A percentile compares a stretch with the other conserved stretches of the same genome.
phyloP scores from a whole-genome alignment of 2,797 vertebrate genomes.

The Gadopsis marmoratus region DNA sequence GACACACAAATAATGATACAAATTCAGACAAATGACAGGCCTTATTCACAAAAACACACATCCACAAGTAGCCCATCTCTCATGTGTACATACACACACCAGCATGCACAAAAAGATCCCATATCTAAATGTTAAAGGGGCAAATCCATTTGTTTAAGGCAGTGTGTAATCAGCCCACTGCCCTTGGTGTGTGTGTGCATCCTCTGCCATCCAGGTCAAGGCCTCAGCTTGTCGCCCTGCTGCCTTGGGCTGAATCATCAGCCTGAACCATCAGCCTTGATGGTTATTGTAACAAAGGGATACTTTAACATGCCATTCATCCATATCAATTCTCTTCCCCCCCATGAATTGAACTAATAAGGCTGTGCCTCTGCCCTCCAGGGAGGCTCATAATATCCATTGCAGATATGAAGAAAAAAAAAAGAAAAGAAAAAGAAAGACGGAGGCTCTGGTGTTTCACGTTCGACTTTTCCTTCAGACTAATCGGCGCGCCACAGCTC shows the following conservation, averaged over 20 bases:
- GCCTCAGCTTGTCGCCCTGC: constrained; percentile 75
- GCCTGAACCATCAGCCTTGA: constrained; percentile 80
- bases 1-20: constrained; percentile 16
- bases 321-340: constrained; percentile 80
- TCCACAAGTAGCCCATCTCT: constrained; percentile 35
- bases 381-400: constrained; percentile 85
- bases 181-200: constrained; percentile 71
- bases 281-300: constrained; percentile 85
- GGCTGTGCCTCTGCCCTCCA: constrained; percentile 82
- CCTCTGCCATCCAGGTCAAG: constrained; percentile 75
- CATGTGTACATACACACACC: constrained; percentile 18
- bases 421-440: constrained; percentile 70
- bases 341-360: constrained; percentile 86
- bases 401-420: constrained; percentile 77
- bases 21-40: constrained; percentile 44
- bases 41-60: constrained; percentile 46
- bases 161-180: constrained; percentile 77
- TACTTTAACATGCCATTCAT: constrained; percentile 81
- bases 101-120: constrained; percentile 36
- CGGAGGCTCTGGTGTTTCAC: constrained; percentile 80
- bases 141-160: constrained; percentile 80
- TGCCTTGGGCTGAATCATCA: constrained; percentile 82
- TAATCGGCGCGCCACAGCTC: constrained; percentile 86
- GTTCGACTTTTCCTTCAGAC: constrained; percentile 84
- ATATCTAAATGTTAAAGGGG: constrained; percentile 74